Evolutionary conservation across 1,140 invertebrate species (phyloP), one percentile per base, ranked within the genome.

Genomic region (Heliconius eleuchia): DNA sequence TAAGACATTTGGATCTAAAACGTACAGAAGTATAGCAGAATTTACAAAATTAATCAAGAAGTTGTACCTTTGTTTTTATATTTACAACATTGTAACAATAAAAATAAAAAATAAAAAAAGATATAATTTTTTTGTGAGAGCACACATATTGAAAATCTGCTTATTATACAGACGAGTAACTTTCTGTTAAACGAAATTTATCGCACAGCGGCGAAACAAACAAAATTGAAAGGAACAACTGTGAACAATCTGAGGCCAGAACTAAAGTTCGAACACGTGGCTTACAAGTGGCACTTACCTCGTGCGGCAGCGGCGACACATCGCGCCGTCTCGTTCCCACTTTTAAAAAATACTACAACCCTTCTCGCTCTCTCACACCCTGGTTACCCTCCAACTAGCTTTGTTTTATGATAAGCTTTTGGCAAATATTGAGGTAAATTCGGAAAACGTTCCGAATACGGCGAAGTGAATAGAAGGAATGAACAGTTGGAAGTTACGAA

Each of bases 351-450:
- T 88, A 91, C 86, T 89, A 71, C 83, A 75, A 82, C 80, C 88
- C 86, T 82, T 87, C 91, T 91, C 92, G 88, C 91, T 93, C 92
- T 92, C 91, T 92, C 91, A 93, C 92, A 80, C 91, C 90, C 89
- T 88, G 87, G 82, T 83, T 85, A 76, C 83, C 82, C 83, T 87
- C 55, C 72, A 71, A 70, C 42, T 50, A 74, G 73, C 72, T 78
- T 78, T 42, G 39, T 72, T 71, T 71, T 77, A 72, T 72, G 42
- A 34, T 71, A 72, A 77, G 42, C 70, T 77, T 52, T 18, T 37
- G 66, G 46, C 70, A 55, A 71, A 71, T 77, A 71, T 72, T 77
- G 23, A 76, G 60, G 18, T 66, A 60, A 60, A 60, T 60, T 46
- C 23, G 57, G 60, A 66, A 66, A 66, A 30, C 27, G 23, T 30